Evolutionary conservation across 2,113 vertebrate genomes (phyloP), one percentile per base, ranked within the genome.

Genomic region (Herpailurus yagouaroundi): DNA sequence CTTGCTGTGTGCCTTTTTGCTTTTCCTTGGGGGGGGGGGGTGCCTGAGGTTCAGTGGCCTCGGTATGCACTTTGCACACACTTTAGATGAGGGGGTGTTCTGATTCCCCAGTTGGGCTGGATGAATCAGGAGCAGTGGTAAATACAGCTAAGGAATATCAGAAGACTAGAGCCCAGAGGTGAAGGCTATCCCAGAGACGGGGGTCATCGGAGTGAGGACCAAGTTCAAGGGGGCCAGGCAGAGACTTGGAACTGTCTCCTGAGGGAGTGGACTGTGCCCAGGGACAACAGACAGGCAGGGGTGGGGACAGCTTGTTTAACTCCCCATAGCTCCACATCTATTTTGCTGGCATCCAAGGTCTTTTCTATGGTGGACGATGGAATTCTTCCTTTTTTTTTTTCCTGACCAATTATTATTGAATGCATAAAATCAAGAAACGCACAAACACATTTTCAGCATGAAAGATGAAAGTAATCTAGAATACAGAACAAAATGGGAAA

Each of bases 381-480:
- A 79, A 13, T 45, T 69, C 0, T 90, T n/a, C 1, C 57, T 48
- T 21, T 57, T 45, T 57, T 45, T 45, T 69, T 57, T 13, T 77
- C 12, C 13, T 19, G 1, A 33, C 63, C 33, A 82, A 41, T 77
- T 71, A 48, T 74, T 68, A 66, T 18, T 86, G 50, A 82, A 85
- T 27, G 10, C 15, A 27, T 64, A 33, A 69, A 76, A 81, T 50
- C 31, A 76, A 57, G 57, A 94, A 76, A 80, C 45, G 8, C 36
- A 8, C 13, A 31, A 31, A 86, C 38, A 36, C 21, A 27, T 73
- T 90, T 96, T 81, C 48, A 76, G 4, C 7, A 1, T 77, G 63
- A 55, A 76, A 64, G 86, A 89, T 71, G 89, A 63, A 88, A 96
- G 66, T 60, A 66, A 82, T 77, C 73, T 82, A 69, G 25, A 92